Base-by-base conservation (phyloP, 1,140 invertebrate species). In the Drosophila virilis region DNA sequence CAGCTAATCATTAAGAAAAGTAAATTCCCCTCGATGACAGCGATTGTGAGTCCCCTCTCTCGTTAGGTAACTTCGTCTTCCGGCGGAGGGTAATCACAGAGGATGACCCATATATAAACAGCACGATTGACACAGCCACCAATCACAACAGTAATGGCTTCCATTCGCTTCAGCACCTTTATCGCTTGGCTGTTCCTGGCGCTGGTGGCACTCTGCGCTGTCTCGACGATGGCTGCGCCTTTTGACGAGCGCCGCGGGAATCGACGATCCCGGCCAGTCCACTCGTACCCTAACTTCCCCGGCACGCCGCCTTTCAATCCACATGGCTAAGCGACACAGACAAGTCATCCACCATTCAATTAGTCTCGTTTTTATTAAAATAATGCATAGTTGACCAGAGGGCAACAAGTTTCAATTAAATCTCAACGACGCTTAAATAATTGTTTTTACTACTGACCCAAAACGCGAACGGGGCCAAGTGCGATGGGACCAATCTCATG, bases 251-350 rank as follows among this genome's bases (percentile, higher is more conserved):
- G 65, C 9, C 78, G 77, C 22, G 13, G 13, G 15, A 62, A 48
- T 46, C 60, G 67, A 15, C 62, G 45, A 4, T 54, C 68, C 46
- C 55, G 46, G 33, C 6, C 61, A 13, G 57, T 59, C 45, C 42
- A 65, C 4, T 22, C 40, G 33, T 67, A 58, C 12, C 58, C 48
- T 0, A 52, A 48, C 6, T 65, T 91, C 13, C 84, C 77, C 9
- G 46, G 62, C 8, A 91, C 84, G 17, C 89, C 89, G 13, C 89
- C 89, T 3, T 91, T 91, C 48, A 91, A 91, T 89, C 89, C 89
- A 1, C 12, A 91, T 40, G 89, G 83, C 52, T 72, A 43, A 65
- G 13, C 15, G 12, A 40, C 4, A 1, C 22, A 51, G 9, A 13
- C 8, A 13, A 51, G n/a, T 42, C 2, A 12, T n/a, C 37, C 37